Percentiles rank a stretch among this genome's conserved stretches.
phyloP scores from a whole-genome alignment of 2,888 invertebrate genomes.

The Ceratothoa steindachneri region DNA sequence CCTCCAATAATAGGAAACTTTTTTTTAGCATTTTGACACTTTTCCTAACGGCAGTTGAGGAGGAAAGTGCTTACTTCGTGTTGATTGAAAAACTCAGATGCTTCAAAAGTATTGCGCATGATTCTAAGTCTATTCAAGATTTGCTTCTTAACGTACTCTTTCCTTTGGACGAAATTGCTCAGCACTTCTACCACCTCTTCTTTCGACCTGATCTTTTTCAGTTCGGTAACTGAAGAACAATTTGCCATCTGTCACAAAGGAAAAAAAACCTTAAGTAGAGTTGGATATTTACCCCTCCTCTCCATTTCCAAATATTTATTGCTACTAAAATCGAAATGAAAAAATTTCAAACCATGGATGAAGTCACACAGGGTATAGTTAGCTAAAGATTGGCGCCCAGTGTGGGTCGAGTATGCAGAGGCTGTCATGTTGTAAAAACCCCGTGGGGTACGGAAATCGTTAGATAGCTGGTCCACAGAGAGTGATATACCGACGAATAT shows the following conservation, averaged over 20 bases:
- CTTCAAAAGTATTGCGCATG: constrained; percentile 73
- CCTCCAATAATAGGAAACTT: too few relatives aligned
- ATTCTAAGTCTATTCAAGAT: constrained; percentile 70
- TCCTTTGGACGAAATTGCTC: constrained; percentile 66
- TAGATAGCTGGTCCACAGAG: too few relatives aligned
- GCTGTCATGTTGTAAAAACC: too few relatives aligned
- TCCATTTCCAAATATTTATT: too few relatives aligned
- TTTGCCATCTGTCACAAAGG: constrained; percentile 64
- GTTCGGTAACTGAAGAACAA: constrained; percentile 74
- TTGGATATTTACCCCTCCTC: too few relatives aligned
- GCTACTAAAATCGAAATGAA: too few relatives aligned
- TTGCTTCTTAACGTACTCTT: constrained; percentile 61
- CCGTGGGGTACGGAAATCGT: too few relatives aligned
- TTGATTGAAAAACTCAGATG: constrained; percentile 71
- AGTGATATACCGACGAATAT: too few relatives aligned
- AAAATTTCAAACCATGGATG: background rate
- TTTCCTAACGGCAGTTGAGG: too few relatives aligned
- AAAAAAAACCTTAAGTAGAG: constrained; percentile 25
- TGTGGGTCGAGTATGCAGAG: too few relatives aligned
- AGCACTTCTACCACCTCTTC: constrained; percentile 71
- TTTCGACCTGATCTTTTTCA: constrained; percentile 77
- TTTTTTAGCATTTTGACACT: too few relatives aligned
- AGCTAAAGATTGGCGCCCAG: too few relatives aligned
- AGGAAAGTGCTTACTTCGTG: constrained; percentile 66
- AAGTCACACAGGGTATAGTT: background rate